Evolutionary conservation across 2,888 invertebrate genomes (phyloP).

Genomic region (Eristalinus aeneus): DNA sequence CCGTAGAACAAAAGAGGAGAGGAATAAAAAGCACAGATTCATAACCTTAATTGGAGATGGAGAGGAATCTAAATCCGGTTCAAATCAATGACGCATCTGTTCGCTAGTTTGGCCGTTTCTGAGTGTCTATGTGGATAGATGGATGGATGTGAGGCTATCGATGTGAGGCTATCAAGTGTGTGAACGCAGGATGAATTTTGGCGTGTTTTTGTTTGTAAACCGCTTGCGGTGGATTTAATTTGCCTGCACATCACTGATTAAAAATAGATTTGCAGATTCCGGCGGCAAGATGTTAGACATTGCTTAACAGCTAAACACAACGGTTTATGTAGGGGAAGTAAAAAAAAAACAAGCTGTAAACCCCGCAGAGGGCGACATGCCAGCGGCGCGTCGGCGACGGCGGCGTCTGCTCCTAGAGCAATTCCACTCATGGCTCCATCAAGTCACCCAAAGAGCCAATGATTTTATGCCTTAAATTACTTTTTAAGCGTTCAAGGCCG

Average conservation of each 20-base stretch:
- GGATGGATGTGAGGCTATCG: not conserved
- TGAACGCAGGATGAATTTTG: not conserved
- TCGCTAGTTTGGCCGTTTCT: conserved; percentile 12
- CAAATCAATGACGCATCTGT: conserved; percentile 51
- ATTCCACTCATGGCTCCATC: not conserved
- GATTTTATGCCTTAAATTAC: conserved; percentile 46
- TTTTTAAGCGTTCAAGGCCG: conserved; percentile 59
- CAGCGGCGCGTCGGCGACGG: not conserved
- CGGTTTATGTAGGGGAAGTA: not conserved
- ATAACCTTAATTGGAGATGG: conserved; percentile 46
- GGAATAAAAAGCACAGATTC: conserved; percentile 41
- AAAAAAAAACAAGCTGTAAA: conserved; percentile 24
- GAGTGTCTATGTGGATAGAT: conserved; percentile 12
- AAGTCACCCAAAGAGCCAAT: not conserved
- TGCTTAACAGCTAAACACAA: not conserved
- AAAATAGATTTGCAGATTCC: conserved; percentile 30
- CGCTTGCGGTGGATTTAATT: not conserved
- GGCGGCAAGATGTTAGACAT: conserved; percentile 33
- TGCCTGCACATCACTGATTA: conserved; percentile 14
- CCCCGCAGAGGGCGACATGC: conserved; percentile 3
- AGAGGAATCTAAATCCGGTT: conserved; percentile 69
- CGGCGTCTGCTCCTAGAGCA: not conserved
- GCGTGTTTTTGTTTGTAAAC: not conserved
- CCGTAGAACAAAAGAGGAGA: conserved; percentile 49
- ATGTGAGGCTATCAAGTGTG: not conserved